Evolutionary conservation across 2,797 vertebrate genomes (phyloP).

Genomic region (Mormyrus hasselquistii): DNA sequence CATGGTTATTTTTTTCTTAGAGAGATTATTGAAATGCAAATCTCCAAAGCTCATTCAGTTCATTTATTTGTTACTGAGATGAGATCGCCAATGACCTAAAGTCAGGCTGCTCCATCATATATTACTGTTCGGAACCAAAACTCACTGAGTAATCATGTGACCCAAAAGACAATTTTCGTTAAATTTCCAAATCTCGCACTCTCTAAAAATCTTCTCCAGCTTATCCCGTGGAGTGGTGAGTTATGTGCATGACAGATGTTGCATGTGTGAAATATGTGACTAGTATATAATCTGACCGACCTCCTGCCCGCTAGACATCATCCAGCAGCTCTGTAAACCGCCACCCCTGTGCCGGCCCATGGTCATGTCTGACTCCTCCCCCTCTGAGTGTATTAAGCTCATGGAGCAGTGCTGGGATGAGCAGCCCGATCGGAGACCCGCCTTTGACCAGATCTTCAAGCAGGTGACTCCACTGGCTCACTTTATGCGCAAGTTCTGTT

Average conservation of each 20-base stretch:
- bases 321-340: conserved; percentile 71
- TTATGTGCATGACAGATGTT: background rate
- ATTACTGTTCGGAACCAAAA: too few relatives aligned
- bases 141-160: too few relatives aligned
- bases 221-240: too few relatives aligned
- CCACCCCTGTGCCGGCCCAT: conserved; percentile 73
- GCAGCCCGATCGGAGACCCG: conserved; percentile 65
- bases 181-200: too few relatives aligned
- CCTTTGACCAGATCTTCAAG: conserved; percentile 79
- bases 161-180: too few relatives aligned
- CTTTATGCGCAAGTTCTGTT: background rate
- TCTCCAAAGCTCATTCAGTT: too few relatives aligned
- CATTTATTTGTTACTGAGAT: too few relatives aligned
- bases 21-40: too few relatives aligned
- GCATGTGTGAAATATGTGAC: background rate
- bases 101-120: too few relatives aligned
- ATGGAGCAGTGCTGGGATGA: conserved; percentile 89
- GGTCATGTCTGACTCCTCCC: conserved; percentile 68
- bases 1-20: too few relatives aligned
- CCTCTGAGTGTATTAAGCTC: conserved; percentile 76
- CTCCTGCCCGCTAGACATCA: conserved; percentile 60
- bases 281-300: background rate
- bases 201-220: too few relatives aligned
- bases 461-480: conserved; percentile 53
- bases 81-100: too few relatives aligned